Percentiles rank a stretch among this genome's conserved stretches.
Conservation (phyloP, 2,113 vertebrate species). For the Oostethus manadensis region DNA sequence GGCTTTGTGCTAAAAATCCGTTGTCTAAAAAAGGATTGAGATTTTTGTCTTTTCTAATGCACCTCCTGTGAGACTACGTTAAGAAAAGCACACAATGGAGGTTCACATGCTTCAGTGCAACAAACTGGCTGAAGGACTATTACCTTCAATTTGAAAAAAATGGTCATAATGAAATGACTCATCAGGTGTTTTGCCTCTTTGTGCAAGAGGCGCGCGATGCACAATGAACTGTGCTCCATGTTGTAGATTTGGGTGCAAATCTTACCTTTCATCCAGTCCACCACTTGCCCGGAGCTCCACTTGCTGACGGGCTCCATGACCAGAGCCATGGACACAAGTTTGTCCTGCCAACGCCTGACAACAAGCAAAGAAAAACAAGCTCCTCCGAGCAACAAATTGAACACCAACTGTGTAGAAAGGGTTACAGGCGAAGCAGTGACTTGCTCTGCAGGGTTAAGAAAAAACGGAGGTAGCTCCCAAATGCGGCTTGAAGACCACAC, state of each 20-base stretch:
- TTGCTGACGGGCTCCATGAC: constrained; percentile 79
- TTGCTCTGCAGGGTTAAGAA: constrained; percentile 29
- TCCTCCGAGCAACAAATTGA: constrained; percentile 5
- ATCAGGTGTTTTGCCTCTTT: constrained; percentile 62
- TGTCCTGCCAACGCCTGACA: constrained; percentile 57
- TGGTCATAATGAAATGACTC: constrained; percentile 37
- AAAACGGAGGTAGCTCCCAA: constrained; percentile 47
- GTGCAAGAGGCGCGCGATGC: constrained; percentile 12
- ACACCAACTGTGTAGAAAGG: neutral
- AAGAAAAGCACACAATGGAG: constrained; percentile 54
- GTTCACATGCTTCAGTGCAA: constrained; percentile 13
- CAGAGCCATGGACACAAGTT: constrained; percentile 75
- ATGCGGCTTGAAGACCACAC: constrained; percentile 42
- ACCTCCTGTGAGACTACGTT: constrained; percentile 4
- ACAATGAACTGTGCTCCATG: neutral
- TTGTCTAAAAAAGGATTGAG: neutral
- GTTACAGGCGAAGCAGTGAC: neutral
- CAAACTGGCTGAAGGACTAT: neutral
- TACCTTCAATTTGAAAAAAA: neutral
- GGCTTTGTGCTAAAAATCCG: neutral
- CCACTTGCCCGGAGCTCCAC: constrained; percentile 75
- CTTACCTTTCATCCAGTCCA: constrained; percentile 79
- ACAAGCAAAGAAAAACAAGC: constrained; percentile 50
- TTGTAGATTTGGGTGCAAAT: neutral
- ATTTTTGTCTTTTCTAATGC: neutral